Percentiles rank a stretch among this genome's conserved stretches.
Conservation (phyloP, 2,888 invertebrate species). For the Morpho helenor region DNA sequence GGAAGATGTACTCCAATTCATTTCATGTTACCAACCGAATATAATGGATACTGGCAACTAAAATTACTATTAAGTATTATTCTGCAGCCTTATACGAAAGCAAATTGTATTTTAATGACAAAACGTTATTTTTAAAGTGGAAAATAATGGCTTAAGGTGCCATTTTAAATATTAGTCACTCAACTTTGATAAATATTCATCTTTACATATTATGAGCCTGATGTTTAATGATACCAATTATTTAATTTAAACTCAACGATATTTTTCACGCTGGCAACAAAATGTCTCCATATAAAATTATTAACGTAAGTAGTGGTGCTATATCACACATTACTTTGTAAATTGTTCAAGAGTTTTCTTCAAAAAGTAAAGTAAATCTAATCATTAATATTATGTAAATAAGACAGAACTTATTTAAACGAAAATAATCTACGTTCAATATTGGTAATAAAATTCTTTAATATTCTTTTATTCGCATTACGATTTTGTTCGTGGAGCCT, state of each 20-base stretch:
- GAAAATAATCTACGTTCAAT: no score
- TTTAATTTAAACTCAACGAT: conserved; percentile 2
- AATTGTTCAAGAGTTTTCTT: no score
- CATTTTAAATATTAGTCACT: conserved; percentile 19
- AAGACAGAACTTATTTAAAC: no score
- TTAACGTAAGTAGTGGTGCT: no score
- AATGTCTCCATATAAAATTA: conserved; percentile 6
- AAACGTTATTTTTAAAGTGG: conserved; percentile 23
- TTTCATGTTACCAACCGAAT: conserved; percentile 7
- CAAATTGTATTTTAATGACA: conserved; percentile 27
- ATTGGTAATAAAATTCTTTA: no score
- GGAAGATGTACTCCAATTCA: background rate
- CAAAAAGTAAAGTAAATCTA: no score
- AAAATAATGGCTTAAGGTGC: conserved; percentile 21
- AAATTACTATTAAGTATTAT: conserved; percentile 17
- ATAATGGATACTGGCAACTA: conserved; percentile 9
- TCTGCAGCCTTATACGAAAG: conserved; percentile 14
- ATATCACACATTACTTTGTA: no score
- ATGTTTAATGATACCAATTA: conserved; percentile 12
- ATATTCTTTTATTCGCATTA: no score
- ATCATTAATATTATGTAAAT: no score
- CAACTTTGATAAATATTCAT: conserved; percentile 18
- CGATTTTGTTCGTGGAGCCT: no score
- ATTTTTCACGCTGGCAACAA: conserved; percentile 3
- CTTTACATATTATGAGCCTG: conserved; percentile 15